Percentiles rank a stretch among this genome's conserved stretches.
Evolutionary conservation across 2,888 invertebrate genomes (phyloP).

Genomic region (Drosophila imparisetae): DNA sequence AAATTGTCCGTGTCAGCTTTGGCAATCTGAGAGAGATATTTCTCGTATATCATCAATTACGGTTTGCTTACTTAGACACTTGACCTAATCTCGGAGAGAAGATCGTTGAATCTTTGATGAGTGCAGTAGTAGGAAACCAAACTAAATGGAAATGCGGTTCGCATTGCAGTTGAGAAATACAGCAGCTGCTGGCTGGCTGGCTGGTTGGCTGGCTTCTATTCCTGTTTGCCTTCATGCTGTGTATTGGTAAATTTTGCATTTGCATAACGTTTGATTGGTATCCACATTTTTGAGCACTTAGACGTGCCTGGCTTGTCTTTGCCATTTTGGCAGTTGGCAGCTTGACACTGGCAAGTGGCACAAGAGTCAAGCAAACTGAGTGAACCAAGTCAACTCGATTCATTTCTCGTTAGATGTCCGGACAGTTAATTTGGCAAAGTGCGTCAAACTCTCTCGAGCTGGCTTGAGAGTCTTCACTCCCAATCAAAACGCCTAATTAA

Average conservation of each 20-base stretch:
- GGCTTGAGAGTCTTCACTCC: background rate
- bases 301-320: slow-evolving; percentile 14
- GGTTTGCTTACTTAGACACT: slow-evolving; percentile 45
- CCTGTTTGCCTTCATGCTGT: slow-evolving; percentile 30
- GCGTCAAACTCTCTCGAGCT: slow-evolving; percentile 37
- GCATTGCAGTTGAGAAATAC: slow-evolving; percentile 40
- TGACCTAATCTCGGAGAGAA: slow-evolving; percentile 43
- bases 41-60: slow-evolving; percentile 56
- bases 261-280: slow-evolving; percentile 73
- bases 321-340: slow-evolving; percentile 41
- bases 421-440: slow-evolving; percentile 69
- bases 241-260: slow-evolving; percentile 74
- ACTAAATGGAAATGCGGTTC: slow-evolving; percentile 74
- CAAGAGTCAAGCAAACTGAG: slow-evolving; percentile 33
- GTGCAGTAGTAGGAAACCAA: slow-evolving; percentile 26
- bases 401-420: slow-evolving; percentile 23
- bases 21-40: slow-evolving; percentile 8
- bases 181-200: slow-evolving; percentile 39
- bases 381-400: slow-evolving; percentile 23
- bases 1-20: slow-evolving; percentile 36
- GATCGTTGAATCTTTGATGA: slow-evolving; percentile 69
- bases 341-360: slow-evolving; percentile 43
- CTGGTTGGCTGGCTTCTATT: no score
- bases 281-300: slow-evolving; percentile 51
- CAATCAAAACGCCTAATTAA: slow-evolving; percentile 53